Conservation (phyloP, 2,888 invertebrate species). For the Tenthredo scrophulariae region DNA sequence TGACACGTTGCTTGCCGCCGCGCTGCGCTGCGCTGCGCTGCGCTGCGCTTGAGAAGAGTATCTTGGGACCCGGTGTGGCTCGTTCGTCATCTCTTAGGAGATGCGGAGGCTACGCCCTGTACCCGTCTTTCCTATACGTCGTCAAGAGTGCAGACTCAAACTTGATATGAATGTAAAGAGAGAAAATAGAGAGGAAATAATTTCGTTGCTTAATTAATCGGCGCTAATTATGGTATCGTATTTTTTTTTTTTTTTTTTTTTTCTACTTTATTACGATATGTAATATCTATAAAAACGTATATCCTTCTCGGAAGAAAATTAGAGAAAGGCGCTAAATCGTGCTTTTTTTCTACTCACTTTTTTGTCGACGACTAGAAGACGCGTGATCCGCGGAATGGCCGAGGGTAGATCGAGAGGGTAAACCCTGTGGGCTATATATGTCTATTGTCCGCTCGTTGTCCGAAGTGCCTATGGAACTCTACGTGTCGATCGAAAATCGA, state of each 20-base stretch:
- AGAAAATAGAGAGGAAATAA: not conserved
- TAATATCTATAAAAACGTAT: too few species aligned
- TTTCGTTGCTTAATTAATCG: not conserved
- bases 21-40: not conserved
- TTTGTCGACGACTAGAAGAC: not conserved
- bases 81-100: conserved; percentile 39
- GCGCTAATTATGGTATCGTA: not conserved
- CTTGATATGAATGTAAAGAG: too few species aligned
- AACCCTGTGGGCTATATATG: conserved; percentile 28
- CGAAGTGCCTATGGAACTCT: conserved; percentile 27
- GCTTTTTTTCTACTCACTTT: not conserved
- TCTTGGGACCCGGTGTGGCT: not conserved
- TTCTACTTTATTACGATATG: not conserved
- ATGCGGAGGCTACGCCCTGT: not conserved
- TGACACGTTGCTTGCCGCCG: conserved; percentile 62
- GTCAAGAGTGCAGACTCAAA: not conserved
- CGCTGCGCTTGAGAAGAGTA: not conserved
- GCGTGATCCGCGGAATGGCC: not conserved
- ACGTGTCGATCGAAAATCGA: conserved; percentile 47
- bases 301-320: too few species aligned
- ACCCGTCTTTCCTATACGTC: not conserved
- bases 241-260: not conserved
- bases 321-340: not conserved
- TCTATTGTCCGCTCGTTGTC: conserved; percentile 43
- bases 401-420: conserved; percentile 36